A percentile compares a stretch with the other conserved stretches of the same genome.
Evolutionary conservation across 2,113 vertebrate genomes (phyloP).

Genomic region (Gadus chalcogrammus): DNA sequence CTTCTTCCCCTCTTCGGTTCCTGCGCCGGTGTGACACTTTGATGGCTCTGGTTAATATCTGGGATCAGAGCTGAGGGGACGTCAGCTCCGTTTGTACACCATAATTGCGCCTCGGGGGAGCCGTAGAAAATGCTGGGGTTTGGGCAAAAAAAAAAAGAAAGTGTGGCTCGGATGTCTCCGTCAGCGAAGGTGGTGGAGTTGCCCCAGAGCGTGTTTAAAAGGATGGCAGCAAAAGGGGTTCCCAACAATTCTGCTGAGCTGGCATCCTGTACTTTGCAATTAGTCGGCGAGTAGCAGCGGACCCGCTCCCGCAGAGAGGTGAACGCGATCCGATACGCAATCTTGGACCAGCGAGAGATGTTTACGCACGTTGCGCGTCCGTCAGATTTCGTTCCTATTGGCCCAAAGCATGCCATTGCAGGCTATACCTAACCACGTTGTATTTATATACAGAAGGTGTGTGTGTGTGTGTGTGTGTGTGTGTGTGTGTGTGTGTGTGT

Average conservation of each 20-base stretch:
- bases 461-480: too few species aligned
- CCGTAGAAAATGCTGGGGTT: constrained; percentile 13
- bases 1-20: constrained; percentile 17
- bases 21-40: constrained; percentile 30
- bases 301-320: constrained; percentile 13
- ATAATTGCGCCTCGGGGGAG: constrained; percentile 36
- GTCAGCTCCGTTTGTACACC: constrained; percentile 47
- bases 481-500: too few species aligned
- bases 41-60: constrained; percentile 35
- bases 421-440: too few species aligned
- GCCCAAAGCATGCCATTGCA: too few species aligned
- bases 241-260: constrained; percentile 65
- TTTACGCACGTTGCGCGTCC: too few species aligned
- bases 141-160: background rate
- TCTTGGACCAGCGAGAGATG: too few species aligned
- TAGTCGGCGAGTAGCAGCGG: constrained; percentile 35
- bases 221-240: constrained; percentile 41
- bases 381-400: too few species aligned
- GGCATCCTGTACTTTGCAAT: constrained; percentile 53
- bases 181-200: constrained; percentile 34
- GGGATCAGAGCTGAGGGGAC: constrained; percentile 39
- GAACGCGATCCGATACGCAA: background rate
- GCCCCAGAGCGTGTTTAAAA: constrained; percentile 35
- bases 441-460: too few species aligned
- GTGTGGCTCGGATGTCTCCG: constrained; percentile 41